Conservation (phyloP, 2,113 vertebrate genomes). For the Perca schrenkii region DNA sequence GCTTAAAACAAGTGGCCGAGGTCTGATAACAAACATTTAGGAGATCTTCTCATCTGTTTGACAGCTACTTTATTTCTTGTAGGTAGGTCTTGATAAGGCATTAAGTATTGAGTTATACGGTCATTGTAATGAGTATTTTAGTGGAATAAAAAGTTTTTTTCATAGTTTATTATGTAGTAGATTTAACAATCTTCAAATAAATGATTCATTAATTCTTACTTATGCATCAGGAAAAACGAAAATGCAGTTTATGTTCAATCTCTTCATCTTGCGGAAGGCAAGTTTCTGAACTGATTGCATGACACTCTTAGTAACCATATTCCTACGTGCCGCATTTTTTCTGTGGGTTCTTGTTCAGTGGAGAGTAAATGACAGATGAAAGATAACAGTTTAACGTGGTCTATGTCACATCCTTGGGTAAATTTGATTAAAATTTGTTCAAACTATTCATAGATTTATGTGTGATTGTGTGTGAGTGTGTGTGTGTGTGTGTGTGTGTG, state of each 20-base stretch:
- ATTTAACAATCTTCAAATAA: not conserved
- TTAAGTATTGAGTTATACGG: not conserved
- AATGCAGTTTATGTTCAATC: not conserved
- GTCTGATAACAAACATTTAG: not conserved
- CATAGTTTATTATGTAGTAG: not conserved
- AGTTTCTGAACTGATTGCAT: not conserved
- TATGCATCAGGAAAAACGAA: not conserved
- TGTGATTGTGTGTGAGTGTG: too few relatives aligned
- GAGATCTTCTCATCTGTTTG: not conserved
- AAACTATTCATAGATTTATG: too few relatives aligned
- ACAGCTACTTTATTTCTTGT: not conserved
- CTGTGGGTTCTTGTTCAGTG: slow-evolving; percentile 4
- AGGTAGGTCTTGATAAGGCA: not conserved
- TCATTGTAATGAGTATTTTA: not conserved
- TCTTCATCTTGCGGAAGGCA: not conserved
- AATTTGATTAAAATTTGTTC: too few relatives aligned
- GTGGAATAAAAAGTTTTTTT: not conserved
- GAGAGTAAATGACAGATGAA: not conserved
- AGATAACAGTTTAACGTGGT: not conserved
- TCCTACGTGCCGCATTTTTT: not conserved
- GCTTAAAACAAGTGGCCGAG: not conserved
- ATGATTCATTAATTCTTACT: not conserved
- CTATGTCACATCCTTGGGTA: not conserved
- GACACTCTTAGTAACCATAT: not conserved
- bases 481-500: too few relatives aligned